Conservation (phyloP, 1,140 invertebrate species). For the Philotrypesis tridentata region DNA sequence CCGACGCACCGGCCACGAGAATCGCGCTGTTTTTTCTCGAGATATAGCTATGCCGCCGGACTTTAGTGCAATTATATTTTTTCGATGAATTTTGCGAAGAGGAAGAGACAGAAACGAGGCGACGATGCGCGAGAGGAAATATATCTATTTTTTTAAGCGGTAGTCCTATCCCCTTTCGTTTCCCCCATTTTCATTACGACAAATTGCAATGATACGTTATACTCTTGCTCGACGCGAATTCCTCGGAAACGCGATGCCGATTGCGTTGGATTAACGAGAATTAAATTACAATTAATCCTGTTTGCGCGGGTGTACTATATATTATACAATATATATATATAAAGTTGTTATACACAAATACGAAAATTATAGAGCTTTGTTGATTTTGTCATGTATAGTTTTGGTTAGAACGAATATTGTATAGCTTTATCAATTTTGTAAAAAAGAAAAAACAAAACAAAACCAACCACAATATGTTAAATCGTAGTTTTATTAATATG, state of each 20-base stretch:
- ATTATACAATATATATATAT: too few relatives aligned
- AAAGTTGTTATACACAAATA: background rate
- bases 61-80: too few relatives aligned
- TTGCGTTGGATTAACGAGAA: background rate
- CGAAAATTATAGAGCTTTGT: background rate
- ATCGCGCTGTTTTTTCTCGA: too few relatives aligned
- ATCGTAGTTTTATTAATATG: constrained; percentile 1
- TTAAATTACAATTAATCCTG: background rate
- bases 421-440: constrained; percentile 47
- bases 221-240: too few relatives aligned
- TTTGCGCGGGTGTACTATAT: background rate
- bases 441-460: constrained; percentile 17
- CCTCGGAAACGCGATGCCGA: background rate
- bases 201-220: background rate
- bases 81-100: too few relatives aligned
- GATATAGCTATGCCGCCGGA: too few relatives aligned
- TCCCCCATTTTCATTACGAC: background rate
- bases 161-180: background rate
- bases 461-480: too few relatives aligned
- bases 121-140: too few relatives aligned
- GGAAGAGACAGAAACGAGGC: too few relatives aligned
- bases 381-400: background rate
- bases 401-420: constrained; percentile 18
- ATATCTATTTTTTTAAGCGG: background rate
- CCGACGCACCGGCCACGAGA: too few relatives aligned